Evolutionary conservation across 2,888 invertebrate genomes (phyloP).

Genomic region (Unio pictorum): DNA sequence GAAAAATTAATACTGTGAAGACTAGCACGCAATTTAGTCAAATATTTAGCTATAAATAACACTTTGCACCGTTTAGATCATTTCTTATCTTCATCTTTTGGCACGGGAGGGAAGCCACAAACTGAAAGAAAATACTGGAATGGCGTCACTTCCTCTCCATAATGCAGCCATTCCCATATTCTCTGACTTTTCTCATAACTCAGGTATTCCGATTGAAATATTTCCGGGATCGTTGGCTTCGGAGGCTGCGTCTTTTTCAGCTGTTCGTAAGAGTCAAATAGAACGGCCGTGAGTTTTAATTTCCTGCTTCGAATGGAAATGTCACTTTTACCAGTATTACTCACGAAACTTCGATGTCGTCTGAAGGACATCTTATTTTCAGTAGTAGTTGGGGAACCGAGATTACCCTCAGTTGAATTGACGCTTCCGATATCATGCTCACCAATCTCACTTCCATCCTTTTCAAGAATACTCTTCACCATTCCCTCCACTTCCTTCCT

Average conservation of each 20-base stretch:
- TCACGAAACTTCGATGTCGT: slow-evolving; percentile 18
- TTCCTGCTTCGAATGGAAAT: neutral
- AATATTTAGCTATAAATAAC: too few species aligned
- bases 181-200: slow-evolving; percentile 46
- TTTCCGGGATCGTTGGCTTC: slow-evolving; percentile 40
- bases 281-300: slow-evolving; percentile 28
- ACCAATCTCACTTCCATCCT: slow-evolving; percentile 46
- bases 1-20: too few species aligned
- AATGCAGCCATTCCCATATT: slow-evolving; percentile 65
- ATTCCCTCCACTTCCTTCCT: slow-evolving; percentile 59
- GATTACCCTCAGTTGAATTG: neutral
- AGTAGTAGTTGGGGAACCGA: neutral
- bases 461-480: slow-evolving; percentile 51
- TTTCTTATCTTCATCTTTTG: too few species aligned
- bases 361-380: slow-evolving; percentile 6
- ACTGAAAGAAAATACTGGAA: slow-evolving; percentile 62
- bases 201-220: slow-evolving; percentile 47
- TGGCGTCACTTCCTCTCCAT: slow-evolving; percentile 55
- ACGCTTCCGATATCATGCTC: slow-evolving; percentile 12
- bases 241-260: slow-evolving; percentile 47
- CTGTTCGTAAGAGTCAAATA: slow-evolving; percentile 46
- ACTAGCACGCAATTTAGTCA: too few species aligned
- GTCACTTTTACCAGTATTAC: neutral
- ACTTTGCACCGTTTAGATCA: too few species aligned
- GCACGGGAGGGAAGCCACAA: slow-evolving; percentile 38